Conservation (phyloP, 2,113 vertebrate genomes). For the Lota lota region DNA sequence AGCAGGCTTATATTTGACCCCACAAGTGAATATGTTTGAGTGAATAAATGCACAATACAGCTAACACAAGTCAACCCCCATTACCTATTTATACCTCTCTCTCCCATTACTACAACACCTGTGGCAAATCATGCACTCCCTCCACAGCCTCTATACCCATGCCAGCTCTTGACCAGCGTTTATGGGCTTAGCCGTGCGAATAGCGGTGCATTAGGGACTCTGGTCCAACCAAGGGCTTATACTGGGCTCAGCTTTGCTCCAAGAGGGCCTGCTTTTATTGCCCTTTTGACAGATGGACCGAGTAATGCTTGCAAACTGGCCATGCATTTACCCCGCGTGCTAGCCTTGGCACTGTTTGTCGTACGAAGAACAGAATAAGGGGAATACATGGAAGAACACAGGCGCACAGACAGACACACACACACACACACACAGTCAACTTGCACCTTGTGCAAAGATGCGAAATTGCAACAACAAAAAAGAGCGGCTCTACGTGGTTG, state of each 20-base stretch:
- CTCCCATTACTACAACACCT: slow-evolving; percentile 29
- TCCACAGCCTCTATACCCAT: not conserved
- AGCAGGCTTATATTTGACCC: slow-evolving; percentile 13
- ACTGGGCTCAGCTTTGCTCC: slow-evolving; percentile 10
- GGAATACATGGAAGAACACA: not conserved
- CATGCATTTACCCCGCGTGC: slow-evolving; percentile 9
- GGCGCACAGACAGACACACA: not conserved
- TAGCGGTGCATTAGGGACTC: slow-evolving; percentile 5
- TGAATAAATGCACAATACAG: slow-evolving; percentile 16
- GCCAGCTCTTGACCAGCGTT: slow-evolving; percentile 18
- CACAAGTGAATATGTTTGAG: slow-evolving; percentile 13
- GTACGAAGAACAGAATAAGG: slow-evolving; percentile 16
- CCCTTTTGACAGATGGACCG: slow-evolving; percentile 36
- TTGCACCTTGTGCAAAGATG: not conserved
- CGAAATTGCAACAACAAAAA: slow-evolving; percentile 22
- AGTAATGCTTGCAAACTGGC: slow-evolving; percentile 38
- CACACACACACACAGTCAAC: too few relatives aligned
- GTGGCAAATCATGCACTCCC: slow-evolving; percentile 19
- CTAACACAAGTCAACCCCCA: not conserved
- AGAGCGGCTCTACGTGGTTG: not conserved
- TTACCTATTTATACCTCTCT: slow-evolving; percentile 5
- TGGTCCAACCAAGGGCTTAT: slow-evolving; percentile 23
- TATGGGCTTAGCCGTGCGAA: slow-evolving; percentile 10
- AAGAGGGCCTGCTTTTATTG: slow-evolving; percentile 41
- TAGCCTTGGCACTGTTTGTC: slow-evolving; percentile 7